phyloP scores from a whole-genome alignment of 1,140 invertebrate species.

The Trachelipus rathkii region DNA sequence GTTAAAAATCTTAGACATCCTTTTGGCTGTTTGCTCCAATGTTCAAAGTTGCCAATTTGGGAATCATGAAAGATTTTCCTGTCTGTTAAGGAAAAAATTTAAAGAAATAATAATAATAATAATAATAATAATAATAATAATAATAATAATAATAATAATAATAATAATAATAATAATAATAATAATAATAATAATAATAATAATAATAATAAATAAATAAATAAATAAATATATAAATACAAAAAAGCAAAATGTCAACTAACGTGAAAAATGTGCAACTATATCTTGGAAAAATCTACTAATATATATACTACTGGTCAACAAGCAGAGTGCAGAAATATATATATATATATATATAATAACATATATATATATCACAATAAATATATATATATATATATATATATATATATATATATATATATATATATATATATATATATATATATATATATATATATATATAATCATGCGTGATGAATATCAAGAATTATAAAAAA shows the following conservation, averaged over 20 bases:
- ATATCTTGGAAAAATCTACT: too few species aligned
- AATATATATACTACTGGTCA: too few species aligned
- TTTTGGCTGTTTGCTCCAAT: background rate
- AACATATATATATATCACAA: too few species aligned
- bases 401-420: too few species aligned
- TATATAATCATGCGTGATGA: too few species aligned
- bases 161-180: slow-evolving; percentile 1
- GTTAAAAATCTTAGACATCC: background rate
- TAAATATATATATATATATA: too few species aligned
- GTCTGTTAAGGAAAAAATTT: background rate
- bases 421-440: too few species aligned
- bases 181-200: background rate
- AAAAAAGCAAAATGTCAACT: background rate
- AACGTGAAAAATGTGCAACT: background rate
- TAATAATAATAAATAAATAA: background rate
- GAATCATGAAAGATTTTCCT: background rate
- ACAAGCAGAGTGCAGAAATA: too few species aligned
- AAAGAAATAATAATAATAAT: background rate
- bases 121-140: background rate
- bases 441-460: too few species aligned
- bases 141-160: background rate
- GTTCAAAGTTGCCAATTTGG: slow-evolving; percentile 3
- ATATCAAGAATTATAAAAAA: too few species aligned
- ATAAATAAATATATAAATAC: background rate
- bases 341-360: too few species aligned